phyloP scores from a whole-genome alignment of 2,113 vertebrate genomes.

The Dunckerocampus dactyliophorus region DNA sequence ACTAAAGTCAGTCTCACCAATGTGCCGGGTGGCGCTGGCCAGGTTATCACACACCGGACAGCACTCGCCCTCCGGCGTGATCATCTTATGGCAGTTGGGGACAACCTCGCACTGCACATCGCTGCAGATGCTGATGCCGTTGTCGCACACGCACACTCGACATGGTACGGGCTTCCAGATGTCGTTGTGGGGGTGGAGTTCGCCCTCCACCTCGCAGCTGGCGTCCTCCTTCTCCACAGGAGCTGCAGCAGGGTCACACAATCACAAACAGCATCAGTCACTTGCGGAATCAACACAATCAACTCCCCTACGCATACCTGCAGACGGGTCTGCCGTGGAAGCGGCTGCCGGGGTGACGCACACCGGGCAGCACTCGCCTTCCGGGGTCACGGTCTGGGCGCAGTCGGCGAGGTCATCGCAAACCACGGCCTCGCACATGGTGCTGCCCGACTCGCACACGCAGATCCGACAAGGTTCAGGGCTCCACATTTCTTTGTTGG shows the following conservation, averaged over 20 bases:
- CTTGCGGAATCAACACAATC: neutral
- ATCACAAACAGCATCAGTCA: neutral
- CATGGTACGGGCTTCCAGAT: slow-evolving; percentile 87
- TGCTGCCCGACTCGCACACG: slow-evolving; percentile 33
- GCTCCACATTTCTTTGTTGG: slow-evolving; percentile 53
- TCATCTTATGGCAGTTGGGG: slow-evolving; percentile 77
- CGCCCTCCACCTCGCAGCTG: slow-evolving; percentile 80
- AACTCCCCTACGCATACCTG: slow-evolving; percentile 8
- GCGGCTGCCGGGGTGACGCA: slow-evolving; percentile 22
- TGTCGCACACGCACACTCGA: slow-evolving; percentile 89
- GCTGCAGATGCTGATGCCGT: slow-evolving; percentile 85
- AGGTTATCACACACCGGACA: slow-evolving; percentile 81
- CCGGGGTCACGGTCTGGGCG: slow-evolving; percentile 28
- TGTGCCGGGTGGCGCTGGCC: slow-evolving; percentile 57
- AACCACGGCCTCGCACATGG: slow-evolving; percentile 38
- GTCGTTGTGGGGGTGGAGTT: slow-evolving; percentile 80
- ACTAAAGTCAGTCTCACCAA: slow-evolving; percentile 45
- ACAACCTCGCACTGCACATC: slow-evolving; percentile 80
- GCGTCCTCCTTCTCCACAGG: slow-evolving; percentile 40
- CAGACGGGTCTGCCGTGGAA: neutral
- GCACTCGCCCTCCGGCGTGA: slow-evolving; percentile 82
- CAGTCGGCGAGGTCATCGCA: slow-evolving; percentile 48
- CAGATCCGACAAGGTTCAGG: slow-evolving; percentile 45
- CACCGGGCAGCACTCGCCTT: slow-evolving; percentile 59
- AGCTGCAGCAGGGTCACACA: slow-evolving; percentile 6